Percentiles rank a stretch among this genome's conserved stretches.
Conservation (phyloP, 2,797 vertebrate genomes). For the Lemur catta region DNA sequence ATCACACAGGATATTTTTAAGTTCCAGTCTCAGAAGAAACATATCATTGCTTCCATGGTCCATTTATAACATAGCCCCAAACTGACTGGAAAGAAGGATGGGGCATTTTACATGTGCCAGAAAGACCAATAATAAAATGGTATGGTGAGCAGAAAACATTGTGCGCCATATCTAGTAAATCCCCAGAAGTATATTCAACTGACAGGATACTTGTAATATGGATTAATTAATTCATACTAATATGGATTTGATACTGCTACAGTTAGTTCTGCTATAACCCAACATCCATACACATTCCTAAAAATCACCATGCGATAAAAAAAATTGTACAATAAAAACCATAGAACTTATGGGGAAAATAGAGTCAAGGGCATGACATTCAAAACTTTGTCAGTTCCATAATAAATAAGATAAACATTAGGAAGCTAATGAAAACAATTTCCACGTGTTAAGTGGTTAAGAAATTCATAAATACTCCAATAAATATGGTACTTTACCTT, state of each 20-base stretch:
- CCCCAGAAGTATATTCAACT: neutral
- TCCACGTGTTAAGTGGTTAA: neutral
- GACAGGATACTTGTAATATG: neutral
- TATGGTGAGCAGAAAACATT: neutral
- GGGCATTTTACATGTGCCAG: neutral
- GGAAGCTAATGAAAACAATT: neutral
- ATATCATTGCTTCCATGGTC: neutral
- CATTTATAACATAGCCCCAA: neutral
- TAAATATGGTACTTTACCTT: neutral
- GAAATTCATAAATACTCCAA: neutral
- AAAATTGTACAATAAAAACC: neutral
- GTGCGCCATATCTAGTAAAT: neutral
- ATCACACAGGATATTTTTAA: neutral
- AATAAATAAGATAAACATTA: neutral
- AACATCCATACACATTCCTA: neutral
- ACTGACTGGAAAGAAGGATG: neutral
- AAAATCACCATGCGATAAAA: neutral
- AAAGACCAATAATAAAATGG: neutral
- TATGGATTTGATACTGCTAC: neutral
- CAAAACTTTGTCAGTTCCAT: neutral
- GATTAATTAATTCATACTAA: neutral
- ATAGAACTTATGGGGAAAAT: neutral
- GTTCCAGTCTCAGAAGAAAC: neutral
- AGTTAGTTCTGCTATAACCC: neutral
- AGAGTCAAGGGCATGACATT: accelerated